Percentiles rank a stretch among this genome's conserved stretches.
Evolutionary conservation across 2,888 invertebrate species (phyloP).

Genomic region (Archaeoteleia sp.): DNA sequence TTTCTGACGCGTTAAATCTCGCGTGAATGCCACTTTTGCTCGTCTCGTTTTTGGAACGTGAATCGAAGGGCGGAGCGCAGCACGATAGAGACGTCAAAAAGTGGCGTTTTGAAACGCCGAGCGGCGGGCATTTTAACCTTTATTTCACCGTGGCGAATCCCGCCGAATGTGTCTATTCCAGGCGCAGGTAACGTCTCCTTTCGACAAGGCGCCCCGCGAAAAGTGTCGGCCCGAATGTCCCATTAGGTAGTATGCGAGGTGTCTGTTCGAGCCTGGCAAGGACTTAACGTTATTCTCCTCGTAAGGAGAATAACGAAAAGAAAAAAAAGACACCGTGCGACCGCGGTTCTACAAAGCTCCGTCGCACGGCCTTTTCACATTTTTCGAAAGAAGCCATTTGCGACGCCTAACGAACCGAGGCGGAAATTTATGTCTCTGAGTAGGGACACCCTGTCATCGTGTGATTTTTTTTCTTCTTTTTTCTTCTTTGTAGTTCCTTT

Average conservation of each 20-base stretch:
- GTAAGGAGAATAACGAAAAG: too few relatives aligned
- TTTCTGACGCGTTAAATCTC: not conserved
- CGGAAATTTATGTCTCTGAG: not conserved
- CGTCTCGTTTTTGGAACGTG: not conserved
- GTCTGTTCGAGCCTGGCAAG: too few relatives aligned
- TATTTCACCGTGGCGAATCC: not conserved
- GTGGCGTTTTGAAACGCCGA: not conserved
- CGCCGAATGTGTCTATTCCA: too few relatives aligned
- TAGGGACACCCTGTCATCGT: not conserved
- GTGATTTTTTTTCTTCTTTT: not conserved
- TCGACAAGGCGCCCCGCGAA: not conserved
- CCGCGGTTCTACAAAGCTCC: not conserved
- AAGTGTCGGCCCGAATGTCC: not conserved
- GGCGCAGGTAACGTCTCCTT: not conserved
- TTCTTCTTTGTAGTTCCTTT: not conserved
- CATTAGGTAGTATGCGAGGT: not conserved
- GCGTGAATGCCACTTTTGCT: not conserved
- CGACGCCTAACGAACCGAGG: not conserved
- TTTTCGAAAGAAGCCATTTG: not conserved
- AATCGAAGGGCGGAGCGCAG: not conserved
- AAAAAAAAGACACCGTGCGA: too few relatives aligned
- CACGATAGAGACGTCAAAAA: slow-evolving; percentile 4
- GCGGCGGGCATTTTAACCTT: not conserved
- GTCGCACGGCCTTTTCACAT: not conserved
- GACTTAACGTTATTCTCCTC: too few relatives aligned